Conservation (phyloP, 2,888 invertebrate species). For the Nasonia oneida region DNA sequence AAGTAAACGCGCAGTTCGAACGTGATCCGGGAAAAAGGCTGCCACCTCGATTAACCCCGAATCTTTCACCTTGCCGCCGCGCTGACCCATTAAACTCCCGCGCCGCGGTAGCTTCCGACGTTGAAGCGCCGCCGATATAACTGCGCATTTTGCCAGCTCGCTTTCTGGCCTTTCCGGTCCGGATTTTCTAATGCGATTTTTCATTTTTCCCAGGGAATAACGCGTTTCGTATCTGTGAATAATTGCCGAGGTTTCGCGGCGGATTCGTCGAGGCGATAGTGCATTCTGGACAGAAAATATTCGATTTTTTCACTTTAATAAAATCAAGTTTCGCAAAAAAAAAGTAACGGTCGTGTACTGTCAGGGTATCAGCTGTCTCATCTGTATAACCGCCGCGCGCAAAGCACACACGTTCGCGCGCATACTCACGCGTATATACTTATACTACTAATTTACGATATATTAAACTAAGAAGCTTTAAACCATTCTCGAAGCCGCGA, state of each 20-base stretch:
- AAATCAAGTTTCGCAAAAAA: background rate
- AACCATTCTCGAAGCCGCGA: background rate
- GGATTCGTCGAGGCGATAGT: background rate
- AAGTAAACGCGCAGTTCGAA: slow-evolving; percentile 32
- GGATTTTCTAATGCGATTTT: background rate
- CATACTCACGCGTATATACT: background rate
- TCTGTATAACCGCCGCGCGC: background rate
- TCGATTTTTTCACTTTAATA: background rate
- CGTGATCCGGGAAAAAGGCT: slow-evolving; percentile 64
- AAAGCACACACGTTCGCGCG: background rate
- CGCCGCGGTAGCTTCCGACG: slow-evolving; percentile 43
- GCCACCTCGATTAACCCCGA: slow-evolving; percentile 72
- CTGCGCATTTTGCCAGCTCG: background rate
- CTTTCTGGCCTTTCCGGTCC: background rate
- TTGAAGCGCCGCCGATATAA: slow-evolving; percentile 31
- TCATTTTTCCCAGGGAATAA: background rate
- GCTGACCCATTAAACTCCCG: slow-evolving; percentile 52
- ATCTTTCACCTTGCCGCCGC: slow-evolving; percentile 68
- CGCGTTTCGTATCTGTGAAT: background rate
- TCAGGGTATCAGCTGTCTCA: background rate
- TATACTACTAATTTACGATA: slow-evolving; percentile 25
- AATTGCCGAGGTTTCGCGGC: background rate
- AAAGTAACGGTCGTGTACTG: background rate
- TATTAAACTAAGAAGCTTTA: slow-evolving; percentile 15
- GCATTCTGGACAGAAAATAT: background rate